Evolutionary conservation across 2,888 invertebrate species (phyloP).

Genomic region (Aelia acuminata): DNA sequence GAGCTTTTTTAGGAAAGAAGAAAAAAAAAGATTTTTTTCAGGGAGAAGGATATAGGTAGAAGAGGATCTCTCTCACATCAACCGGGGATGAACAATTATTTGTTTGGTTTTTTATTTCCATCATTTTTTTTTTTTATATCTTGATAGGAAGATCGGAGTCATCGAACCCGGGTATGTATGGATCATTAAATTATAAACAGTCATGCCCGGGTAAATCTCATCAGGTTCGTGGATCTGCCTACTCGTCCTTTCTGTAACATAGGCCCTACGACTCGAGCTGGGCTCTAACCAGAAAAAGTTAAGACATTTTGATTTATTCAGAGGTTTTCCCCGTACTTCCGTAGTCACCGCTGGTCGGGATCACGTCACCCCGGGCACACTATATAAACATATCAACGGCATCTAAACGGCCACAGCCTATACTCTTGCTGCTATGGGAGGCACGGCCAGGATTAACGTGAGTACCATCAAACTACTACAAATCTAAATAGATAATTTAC

Average conservation of each 20-base stretch:
- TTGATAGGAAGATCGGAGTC: background rate
- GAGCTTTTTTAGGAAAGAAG: no score
- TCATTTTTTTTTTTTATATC: background rate
- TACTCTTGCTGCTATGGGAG: background rate
- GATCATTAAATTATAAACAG: background rate
- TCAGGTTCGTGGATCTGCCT: background rate
- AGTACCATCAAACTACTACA: background rate
- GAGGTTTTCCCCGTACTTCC: background rate
- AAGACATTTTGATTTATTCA: background rate
- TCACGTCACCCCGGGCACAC: background rate
- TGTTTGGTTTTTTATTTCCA: background rate
- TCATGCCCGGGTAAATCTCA: background rate
- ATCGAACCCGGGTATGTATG: background rate
- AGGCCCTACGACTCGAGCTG: background rate
- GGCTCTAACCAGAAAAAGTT: background rate
- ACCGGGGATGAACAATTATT: background rate
- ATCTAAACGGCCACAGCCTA: background rate
- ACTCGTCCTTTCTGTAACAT: background rate
- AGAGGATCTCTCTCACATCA: background rate
- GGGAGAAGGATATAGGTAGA: background rate
- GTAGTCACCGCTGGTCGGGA: background rate
- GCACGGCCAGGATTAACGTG: background rate
- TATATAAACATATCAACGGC: background rate
- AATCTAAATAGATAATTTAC: background rate
- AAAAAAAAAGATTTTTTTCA: no score